phyloP scores from a whole-genome alignment of 2,797 vertebrate genomes.

The Squalus acanthias region DNA sequence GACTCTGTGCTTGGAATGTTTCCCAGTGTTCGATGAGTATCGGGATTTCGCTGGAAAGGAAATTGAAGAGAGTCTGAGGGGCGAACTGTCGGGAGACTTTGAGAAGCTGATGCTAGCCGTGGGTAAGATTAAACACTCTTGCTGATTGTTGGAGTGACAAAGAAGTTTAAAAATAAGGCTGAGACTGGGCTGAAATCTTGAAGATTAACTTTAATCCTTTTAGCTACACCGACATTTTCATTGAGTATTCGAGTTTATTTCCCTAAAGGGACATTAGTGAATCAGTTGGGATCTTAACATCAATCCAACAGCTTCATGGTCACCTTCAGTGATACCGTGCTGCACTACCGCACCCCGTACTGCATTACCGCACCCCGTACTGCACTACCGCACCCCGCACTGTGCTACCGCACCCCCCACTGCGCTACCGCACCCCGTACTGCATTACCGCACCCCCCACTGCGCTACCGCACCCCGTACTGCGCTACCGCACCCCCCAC shows the following conservation, averaged over 20 bases:
- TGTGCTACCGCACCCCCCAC: too few species aligned
- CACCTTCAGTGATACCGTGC: not conserved
- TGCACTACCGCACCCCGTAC: too few species aligned
- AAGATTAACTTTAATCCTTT: too few species aligned
- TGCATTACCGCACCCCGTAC: too few species aligned
- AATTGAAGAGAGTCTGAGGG: constrained; percentile 85
- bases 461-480: too few species aligned
- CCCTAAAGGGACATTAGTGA: not conserved
- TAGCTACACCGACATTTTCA: not conserved
- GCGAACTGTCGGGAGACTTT: constrained; percentile 88
- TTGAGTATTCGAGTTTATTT: not conserved
- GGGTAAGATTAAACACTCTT: constrained; percentile 62
- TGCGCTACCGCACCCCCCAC: too few species aligned
- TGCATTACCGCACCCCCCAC: too few species aligned
- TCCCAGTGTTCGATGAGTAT: constrained; percentile 85
- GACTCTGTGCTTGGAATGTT: not conserved
- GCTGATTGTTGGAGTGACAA: not conserved
- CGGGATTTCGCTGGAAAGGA: constrained; percentile 75
- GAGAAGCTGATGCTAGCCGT: constrained; percentile 90
- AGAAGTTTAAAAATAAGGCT: too few species aligned
- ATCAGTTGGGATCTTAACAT: not conserved
- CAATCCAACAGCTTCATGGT: not conserved
- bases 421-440: too few species aligned
- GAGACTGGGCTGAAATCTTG: not conserved
- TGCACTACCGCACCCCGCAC: too few species aligned